These are phyloP conservation scores for Calephelis perditalis DNA, from an alignment of 2,888 invertebrate species.

Conservation along the genomic window DNA sequence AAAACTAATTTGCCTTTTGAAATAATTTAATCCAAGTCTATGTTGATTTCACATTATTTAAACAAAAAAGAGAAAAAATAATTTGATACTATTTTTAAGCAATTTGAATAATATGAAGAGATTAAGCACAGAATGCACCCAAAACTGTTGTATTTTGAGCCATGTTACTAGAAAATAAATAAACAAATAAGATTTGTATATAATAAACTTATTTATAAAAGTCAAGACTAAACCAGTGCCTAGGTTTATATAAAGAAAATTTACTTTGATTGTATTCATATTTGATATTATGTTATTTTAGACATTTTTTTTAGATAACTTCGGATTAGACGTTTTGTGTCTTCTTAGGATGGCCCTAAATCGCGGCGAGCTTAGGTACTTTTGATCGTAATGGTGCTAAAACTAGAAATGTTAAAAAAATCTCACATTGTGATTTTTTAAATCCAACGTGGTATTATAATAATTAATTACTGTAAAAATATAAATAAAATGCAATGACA, in stretches of 20 bases:
- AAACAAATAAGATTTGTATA: neutral
- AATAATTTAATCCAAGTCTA: no score
- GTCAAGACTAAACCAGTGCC: conserved; percentile 3
- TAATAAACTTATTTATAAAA: neutral
- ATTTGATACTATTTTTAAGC: no score
- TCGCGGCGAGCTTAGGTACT: neutral
- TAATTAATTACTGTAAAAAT: neutral
- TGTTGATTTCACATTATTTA: no score
- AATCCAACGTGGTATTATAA: neutral
- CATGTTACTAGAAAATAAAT: neutral
- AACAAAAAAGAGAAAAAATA: no score
- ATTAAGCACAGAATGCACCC: no score
- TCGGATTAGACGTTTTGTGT: neutral
- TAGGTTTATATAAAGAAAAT: conserved; percentile 1
- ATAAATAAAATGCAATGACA: conserved; percentile 2
- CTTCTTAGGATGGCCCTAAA: neutral
- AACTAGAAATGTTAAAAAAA: neutral
- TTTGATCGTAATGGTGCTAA: neutral
- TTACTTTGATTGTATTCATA: neutral
- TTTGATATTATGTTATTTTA: conserved; percentile 5
- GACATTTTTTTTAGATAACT: neutral
- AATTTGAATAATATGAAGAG: no score
- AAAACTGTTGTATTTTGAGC: neutral
- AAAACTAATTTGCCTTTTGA: no score
- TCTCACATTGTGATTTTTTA: neutral